These are phyloP conservation scores for Erebia epiphron DNA, from an alignment of 2,888 invertebrate genomes.

Conservation along the genomic window DNA sequence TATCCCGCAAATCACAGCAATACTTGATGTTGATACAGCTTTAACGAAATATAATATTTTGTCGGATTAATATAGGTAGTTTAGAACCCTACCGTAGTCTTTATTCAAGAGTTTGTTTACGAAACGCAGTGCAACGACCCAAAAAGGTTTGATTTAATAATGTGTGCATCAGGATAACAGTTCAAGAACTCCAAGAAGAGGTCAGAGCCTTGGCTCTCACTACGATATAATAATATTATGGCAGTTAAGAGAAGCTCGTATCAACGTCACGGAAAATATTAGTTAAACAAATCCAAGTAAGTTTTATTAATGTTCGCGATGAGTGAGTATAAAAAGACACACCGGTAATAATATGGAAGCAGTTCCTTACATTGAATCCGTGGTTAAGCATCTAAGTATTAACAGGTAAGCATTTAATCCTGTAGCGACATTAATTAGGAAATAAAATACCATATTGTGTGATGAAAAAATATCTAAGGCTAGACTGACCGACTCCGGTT, in stretches of 20 bases:
- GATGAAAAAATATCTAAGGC: too few species aligned
- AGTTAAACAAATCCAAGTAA: constrained; percentile 20
- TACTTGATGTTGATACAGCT: too few species aligned
- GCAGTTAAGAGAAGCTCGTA: constrained; percentile 4
- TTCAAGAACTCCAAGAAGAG: constrained; percentile 12
- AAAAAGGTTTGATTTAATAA: not conserved
- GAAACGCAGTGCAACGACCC: not conserved
- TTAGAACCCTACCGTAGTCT: too few species aligned
- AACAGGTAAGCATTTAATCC: constrained; percentile 15
- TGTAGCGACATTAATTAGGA: not conserved
- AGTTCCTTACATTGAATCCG: constrained; percentile 32
- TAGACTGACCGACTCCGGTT: too few species aligned
- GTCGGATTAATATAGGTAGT: too few species aligned
- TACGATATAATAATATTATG: constrained; percentile 10
- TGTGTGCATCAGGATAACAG: not conserved
- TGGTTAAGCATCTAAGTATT: constrained; percentile 28
- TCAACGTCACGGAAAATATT: constrained; percentile 35
- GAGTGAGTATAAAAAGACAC: constrained; percentile 76
- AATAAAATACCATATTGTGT: too few species aligned
- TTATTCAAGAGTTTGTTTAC: too few species aligned
- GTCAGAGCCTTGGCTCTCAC: constrained; percentile 32
- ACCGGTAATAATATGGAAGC: constrained; percentile 21
- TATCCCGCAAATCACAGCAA: too few species aligned
- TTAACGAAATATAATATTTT: too few species aligned
- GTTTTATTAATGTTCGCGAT: constrained; percentile 26